Conservation (phyloP, 2,113 vertebrate species). For the Grammomys surdaster region DNA sequence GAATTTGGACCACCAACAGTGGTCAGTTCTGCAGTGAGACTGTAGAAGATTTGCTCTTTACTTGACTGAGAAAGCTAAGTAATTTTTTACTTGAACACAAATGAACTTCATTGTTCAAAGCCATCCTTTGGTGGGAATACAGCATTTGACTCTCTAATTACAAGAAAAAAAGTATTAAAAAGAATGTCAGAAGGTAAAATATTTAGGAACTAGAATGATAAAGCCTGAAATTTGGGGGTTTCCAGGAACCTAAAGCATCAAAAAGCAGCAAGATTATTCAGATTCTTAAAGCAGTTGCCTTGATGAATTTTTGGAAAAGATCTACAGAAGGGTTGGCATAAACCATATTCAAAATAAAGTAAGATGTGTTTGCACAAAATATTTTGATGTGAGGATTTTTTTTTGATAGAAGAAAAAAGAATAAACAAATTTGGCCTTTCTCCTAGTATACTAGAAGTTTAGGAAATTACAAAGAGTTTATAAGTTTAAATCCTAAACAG, state of each 20-base stretch:
- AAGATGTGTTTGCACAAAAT: neutral
- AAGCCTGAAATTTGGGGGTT: slow-evolving; percentile 34
- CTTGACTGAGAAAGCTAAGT: slow-evolving; percentile 22
- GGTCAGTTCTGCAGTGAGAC: neutral
- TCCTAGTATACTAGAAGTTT: neutral
- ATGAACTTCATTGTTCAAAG: slow-evolving; percentile 5
- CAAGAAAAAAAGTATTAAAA: neutral
- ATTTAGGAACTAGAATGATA: slow-evolving; percentile 1
- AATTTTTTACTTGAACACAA: neutral
- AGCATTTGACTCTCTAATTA: neutral
- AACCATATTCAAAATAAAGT: neutral
- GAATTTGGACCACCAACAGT: slow-evolving; percentile 64
- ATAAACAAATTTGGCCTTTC: neutral
- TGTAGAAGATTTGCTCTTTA: neutral
- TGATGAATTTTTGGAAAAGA: slow-evolving; percentile 40
- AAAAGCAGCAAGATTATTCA: neutral
- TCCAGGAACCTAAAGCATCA: slow-evolving; percentile 8
- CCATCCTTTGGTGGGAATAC: neutral
- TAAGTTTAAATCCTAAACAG: neutral
- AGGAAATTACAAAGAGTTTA: slow-evolving; percentile 34
- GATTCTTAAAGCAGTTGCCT: slow-evolving; percentile 12
- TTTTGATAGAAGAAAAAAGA: neutral
- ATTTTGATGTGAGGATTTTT: slow-evolving; percentile 1
- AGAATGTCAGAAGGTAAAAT: neutral
- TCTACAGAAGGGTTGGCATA: neutral